Conservation (phyloP, 2,888 invertebrate species). For the Metellina segmentata region DNA sequence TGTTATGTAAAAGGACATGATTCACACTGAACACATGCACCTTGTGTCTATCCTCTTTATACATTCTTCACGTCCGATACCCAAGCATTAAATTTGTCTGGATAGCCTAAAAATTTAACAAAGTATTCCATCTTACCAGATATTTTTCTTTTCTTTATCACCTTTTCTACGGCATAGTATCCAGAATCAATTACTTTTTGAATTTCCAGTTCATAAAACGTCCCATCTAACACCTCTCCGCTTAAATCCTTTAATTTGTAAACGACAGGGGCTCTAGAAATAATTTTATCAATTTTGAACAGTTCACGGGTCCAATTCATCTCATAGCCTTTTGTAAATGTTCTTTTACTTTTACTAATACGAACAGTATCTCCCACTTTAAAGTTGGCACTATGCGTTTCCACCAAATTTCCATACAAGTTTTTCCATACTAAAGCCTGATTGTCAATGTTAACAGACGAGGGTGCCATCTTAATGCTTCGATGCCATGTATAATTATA, state of each 20-base stretch:
- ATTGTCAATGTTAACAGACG: background rate
- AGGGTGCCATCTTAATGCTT: slow-evolving; percentile 6
- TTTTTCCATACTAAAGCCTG: background rate
- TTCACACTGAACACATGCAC: background rate
- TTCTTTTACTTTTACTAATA: background rate
- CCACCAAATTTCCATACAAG: background rate
- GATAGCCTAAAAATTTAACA: slow-evolving; percentile 17
- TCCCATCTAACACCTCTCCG: slow-evolving; percentile 4
- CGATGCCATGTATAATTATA: slow-evolving; percentile 17
- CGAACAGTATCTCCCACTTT: background rate
- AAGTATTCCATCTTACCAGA: background rate
- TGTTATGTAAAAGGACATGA: slow-evolving; percentile 43
- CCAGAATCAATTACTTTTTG: background rate
- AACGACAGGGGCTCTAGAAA: background rate
- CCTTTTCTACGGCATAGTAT: background rate
- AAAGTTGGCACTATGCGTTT: too few species aligned
- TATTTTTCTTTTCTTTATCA: background rate
- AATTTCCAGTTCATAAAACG: background rate
- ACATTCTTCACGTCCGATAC: background rate
- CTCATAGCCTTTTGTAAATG: slow-evolving; percentile 17
- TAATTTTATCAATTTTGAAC: background rate
- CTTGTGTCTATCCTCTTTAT: too few species aligned
- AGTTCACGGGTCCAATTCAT: background rate
- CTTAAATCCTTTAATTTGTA: slow-evolving; percentile 15
- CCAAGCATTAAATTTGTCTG: slow-evolving; percentile 23